Evolutionary conservation across 2,888 invertebrate species (phyloP), one percentile per base, ranked within the genome.

Genomic region (Dolichomitus sp.): DNA sequence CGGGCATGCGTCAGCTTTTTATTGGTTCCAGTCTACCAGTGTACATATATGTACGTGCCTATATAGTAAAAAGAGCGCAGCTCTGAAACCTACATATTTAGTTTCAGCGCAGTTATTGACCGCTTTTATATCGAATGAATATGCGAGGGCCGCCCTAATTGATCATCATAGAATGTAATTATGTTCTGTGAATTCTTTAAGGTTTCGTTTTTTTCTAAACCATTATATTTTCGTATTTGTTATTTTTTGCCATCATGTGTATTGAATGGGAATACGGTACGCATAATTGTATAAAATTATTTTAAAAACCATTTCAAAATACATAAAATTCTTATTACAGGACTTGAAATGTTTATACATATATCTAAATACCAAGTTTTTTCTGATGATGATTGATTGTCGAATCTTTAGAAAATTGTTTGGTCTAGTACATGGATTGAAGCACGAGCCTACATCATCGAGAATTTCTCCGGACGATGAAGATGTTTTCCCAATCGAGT

Each of bases 401-500:
- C n/a, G 19, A 7, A 6, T 27, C 27, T 42, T 27, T 12, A 12
- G 27, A 30, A 57, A 30, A 37, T 59, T 23, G 40, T 57, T 37
- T 17, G 19, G 23, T 45, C 30, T 50, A 23, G 40, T 14, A 19
- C 6, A 12, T 37, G 14, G n/a, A 19, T 12, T 17, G 6, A 27
- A 54, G n/a, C 33, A 11, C 12, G 54, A 45, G 33, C 30, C n/a
- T 54, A 4, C n/a, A 37, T 27, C 4, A 1, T 68, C 37, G 9
- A 59, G 17, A 37, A 59, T 59, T 37, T 37, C 11, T 42, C 33
- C 17, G 30, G 42, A 33, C 30, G 14, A 69, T 69, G 23, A 23
- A 14, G 9, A 79, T 61, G 19, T 75, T 75, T 70, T 74, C 59
- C 17, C 66, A 70, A 75, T 79, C 57, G 40, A 75, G 70, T 72